phyloP scores from a whole-genome alignment of 2,888 invertebrate species.

The Diaphora mendica region DNA sequence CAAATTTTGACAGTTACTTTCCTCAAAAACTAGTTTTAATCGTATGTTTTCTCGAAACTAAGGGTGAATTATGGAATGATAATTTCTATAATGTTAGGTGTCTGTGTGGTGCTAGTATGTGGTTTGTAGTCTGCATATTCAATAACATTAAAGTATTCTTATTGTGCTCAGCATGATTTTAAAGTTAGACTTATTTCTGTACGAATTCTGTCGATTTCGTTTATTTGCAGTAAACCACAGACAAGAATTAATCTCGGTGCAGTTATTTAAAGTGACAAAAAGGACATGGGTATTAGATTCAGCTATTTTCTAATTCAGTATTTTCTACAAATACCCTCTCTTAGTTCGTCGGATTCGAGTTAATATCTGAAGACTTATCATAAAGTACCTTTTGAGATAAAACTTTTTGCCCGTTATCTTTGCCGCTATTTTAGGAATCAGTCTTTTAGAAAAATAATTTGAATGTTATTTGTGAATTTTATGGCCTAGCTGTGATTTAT shows the following conservation, averaged over 20 bases:
- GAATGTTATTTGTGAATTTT: background rate
- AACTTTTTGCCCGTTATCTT: background rate
- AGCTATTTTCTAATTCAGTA: constrained; percentile 29
- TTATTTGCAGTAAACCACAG: background rate
- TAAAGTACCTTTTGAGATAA: constrained; percentile 21
- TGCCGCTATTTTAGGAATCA: constrained; percentile 2
- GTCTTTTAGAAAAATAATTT: background rate
- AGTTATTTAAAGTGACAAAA: background rate
- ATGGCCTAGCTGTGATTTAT: background rate
- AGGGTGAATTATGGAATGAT: too few species aligned
- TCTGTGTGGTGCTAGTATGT: too few species aligned
- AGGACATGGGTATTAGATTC: constrained; percentile 33
- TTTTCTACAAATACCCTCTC: constrained; percentile 24
- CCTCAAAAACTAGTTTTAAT: too few species aligned
- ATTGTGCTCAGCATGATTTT: too few species aligned
- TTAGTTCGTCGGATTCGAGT: constrained; percentile 22
- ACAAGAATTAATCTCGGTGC: background rate
- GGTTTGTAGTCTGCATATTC: too few species aligned
- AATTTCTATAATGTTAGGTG: too few species aligned
- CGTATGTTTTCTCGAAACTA: too few species aligned
- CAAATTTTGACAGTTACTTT: too few species aligned
- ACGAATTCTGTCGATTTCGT: background rate
- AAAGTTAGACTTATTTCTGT: too few species aligned
- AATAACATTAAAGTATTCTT: too few species aligned
- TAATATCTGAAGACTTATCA: constrained; percentile 33